These are phyloP conservation scores for Drosophila kambysellisi DNA, from an alignment of 2,888 invertebrate genomes.

Conservation along the genomic window DNA sequence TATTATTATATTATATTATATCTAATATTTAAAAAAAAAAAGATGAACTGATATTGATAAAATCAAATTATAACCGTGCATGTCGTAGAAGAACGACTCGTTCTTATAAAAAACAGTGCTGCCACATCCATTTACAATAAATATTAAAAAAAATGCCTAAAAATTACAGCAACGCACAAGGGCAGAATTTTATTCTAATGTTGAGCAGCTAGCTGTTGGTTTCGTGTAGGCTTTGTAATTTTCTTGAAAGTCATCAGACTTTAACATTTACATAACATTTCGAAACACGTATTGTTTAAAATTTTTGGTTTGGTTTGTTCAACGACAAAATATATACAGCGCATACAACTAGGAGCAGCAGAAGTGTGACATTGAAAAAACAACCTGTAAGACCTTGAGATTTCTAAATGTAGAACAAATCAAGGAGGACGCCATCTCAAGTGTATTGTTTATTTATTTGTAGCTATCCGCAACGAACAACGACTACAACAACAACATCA, in stretches of 20 bases:
- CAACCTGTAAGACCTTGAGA: constrained; percentile 72
- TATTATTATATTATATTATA: not conserved
- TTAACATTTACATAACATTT: constrained; percentile 49
- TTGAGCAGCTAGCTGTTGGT: constrained; percentile 16
- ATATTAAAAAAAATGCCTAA: constrained; percentile 14
- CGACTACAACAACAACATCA: not conserved
- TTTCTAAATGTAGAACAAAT: constrained; percentile 7
- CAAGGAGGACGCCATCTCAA: constrained; percentile 13
- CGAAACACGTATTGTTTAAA: not conserved
- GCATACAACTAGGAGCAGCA: not conserved
- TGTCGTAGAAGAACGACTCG: not conserved
- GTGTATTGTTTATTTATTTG: not conserved
- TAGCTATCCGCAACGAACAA: constrained; percentile 10
- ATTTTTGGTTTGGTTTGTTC: constrained; percentile 2
- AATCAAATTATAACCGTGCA: not conserved
- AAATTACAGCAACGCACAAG: constrained; percentile 17
- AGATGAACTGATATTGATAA: not conserved
- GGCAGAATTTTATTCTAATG: constrained; percentile 18
- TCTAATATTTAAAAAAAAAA: not conserved
- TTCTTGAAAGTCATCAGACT: too few species aligned
- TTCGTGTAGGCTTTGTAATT: constrained; percentile 18
- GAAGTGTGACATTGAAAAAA: constrained; percentile 17
- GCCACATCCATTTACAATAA: not conserved
- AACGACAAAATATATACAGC: not conserved
- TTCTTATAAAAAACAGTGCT: constrained; percentile 6